Evolutionary conservation across 2,797 vertebrate species (phyloP), one percentile per base, ranked within the genome.

Genomic region (Sparidentex hasta): DNA sequence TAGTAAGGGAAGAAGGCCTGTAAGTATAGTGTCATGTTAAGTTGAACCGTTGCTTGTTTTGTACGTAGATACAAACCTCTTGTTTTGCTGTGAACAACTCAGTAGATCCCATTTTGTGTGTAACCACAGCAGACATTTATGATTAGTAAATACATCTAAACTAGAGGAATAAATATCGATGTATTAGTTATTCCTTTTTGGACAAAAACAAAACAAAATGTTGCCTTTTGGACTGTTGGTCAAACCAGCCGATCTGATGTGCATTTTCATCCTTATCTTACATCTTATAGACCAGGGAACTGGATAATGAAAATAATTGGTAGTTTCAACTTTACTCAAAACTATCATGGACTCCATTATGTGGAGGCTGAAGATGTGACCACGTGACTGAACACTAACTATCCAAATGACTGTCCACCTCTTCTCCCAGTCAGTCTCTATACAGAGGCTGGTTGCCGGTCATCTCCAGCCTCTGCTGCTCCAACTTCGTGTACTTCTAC

Each of bases 401-500:
- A 5, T n/a, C 54, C 5, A 59, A 65, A 20, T 74, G 20, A 29
- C 41, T 75, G 50, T 80, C 43, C 38, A 18, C 50, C 66, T 1
- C 74, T 44, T 75, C 41, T 78, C 82, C 29, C 90, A 96, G 96
- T 75, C 80, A 71, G 83, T 93, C 96, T 81, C 88, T 96, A 59
- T 96, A 96, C 90, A 94, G 96, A 81, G 96, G 96, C 52, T 96
- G 96, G 96, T 96, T 96, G 78, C 95, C 96, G 7, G 95, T 96
- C 52, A 96, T 96, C 84, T 96, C 95, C 83, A 96, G 96, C 80
- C 93, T 96, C 50, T 96, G 95, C 90, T 96, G 96, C 90, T 96
- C 96, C 76, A 96, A 96, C 93, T 96, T 96, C 68, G 96, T 96
- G 55, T 96, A 96, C 88, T 96, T 96, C 90, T 96, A 96, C 90